A percentile compares a stretch with the other conserved stretches of the same genome.
These are phyloP conservation scores for Labroides dimidiatus DNA, from an alignment of 2,797 vertebrate genomes.

Conservation along the genomic window DNA sequence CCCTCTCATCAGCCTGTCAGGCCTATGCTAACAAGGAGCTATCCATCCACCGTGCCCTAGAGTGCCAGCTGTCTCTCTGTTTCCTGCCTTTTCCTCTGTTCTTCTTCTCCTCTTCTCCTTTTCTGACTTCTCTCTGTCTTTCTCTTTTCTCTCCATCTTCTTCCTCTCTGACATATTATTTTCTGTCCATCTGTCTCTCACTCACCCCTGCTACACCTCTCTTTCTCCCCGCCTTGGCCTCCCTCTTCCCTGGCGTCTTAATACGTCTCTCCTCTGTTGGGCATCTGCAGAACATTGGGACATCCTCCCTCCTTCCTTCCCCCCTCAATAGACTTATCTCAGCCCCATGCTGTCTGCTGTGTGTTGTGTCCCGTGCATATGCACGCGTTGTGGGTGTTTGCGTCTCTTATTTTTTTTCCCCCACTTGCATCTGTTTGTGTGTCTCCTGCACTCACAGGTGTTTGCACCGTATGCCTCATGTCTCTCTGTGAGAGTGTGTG, in stretches of 20 bases:
- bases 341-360: slow-evolving; percentile 49
- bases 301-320: slow-evolving; percentile 6
- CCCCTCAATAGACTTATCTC: slow-evolving; percentile 67
- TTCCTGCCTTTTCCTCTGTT: slow-evolving; percentile 75
- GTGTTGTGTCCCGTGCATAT: slow-evolving; percentile 27
- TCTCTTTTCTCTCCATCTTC: slow-evolving; percentile 56
- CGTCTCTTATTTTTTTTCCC: slow-evolving; percentile 32
- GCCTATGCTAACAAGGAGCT: slow-evolving; percentile 94
- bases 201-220: slow-evolving; percentile 45
- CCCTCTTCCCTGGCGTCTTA: slow-evolving; percentile 61
- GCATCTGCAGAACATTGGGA: slow-evolving; percentile 65
- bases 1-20: slow-evolving; percentile 96
- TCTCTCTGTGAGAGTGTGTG: slow-evolving; percentile 48
- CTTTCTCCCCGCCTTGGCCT: slow-evolving; percentile 43
- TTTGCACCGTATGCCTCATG: slow-evolving; percentile 67
- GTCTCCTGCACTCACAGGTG: slow-evolving; percentile 64
- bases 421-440: slow-evolving; percentile 56
- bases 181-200: slow-evolving; percentile 70
- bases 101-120: slow-evolving; percentile 56
- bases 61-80: slow-evolving; percentile 85
- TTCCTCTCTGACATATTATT: slow-evolving; percentile 67
- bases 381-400: slow-evolving; percentile 47
- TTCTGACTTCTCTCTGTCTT: slow-evolving; percentile 52
- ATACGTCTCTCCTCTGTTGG: slow-evolving; percentile 65
- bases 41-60: slow-evolving; percentile 85